Conservation (phyloP, 64 coral and sea anemone species). For the Montipora foliosa region DNA sequence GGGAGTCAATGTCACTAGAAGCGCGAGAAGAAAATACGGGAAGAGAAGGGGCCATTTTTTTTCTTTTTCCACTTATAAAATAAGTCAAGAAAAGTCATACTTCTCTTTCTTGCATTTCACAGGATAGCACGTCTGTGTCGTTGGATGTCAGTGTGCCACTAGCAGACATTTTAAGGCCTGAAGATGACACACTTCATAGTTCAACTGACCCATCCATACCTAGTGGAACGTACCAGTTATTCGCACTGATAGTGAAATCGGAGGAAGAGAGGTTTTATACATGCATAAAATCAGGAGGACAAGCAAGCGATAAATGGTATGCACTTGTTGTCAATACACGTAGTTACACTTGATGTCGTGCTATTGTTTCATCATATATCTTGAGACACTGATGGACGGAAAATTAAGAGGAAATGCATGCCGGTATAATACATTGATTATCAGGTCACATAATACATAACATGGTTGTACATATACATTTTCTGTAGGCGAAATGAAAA, state of each 20-base stretch:
- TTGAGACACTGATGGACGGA: not conserved
- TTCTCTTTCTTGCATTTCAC: no score
- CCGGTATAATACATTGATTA: not conserved
- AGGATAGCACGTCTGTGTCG: not conserved
- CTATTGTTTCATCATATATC: not conserved
- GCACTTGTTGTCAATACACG: not conserved
- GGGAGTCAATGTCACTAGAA: no score
- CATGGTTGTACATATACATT: no score
- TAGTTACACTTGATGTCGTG: not conserved
- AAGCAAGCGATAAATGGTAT: not conserved
- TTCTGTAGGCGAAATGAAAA: not conserved
- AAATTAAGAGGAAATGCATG: not conserved
- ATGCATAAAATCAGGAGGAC: not conserved
- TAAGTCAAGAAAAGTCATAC: no score
- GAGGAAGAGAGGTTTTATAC: constrained; percentile 4
- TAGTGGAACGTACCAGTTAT: not conserved
- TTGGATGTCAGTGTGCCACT: not conserved
- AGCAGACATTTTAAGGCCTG: not conserved
- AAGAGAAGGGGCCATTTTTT: no score
- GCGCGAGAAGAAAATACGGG: no score
- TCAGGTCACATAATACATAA: not conserved
- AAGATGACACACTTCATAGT: not conserved
- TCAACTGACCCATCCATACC: not conserved
- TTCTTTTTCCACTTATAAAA: no score
- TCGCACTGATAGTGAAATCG: not conserved